Base-by-base conservation (phyloP, 64 coral and sea anemone species). In the Stichodactyla helianthus region DNA sequence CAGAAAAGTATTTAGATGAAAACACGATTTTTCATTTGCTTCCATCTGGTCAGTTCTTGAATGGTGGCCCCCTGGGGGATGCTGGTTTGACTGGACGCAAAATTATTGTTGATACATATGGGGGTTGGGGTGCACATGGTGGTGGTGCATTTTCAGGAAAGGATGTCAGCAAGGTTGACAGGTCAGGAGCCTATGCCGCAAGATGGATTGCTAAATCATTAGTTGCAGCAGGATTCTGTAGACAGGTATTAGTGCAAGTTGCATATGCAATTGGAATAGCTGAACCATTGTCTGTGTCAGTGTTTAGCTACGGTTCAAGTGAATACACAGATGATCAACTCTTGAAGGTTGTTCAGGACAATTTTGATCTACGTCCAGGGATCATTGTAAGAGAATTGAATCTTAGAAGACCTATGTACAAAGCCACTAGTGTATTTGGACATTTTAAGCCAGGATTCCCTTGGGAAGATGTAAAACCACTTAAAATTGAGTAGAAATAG, bases 61-160 rank as follows among this genome's bases (percentile, higher is more conserved):
- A 44, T 53, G 94, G 94, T 31, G 94, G 94, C 12, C 94, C 94
- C 12, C 52, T 89, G 22, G 91, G 79, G 71, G 94, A 97, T 88
- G 94, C 88, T 50, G 94, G 94, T 7, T 84, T 97, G 16, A 97
- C 94, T 65, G 94, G 94, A 5, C 94, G 94, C 14, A 97, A 97
- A 78, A 93, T 97, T 62, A 97, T 97, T 44, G 94, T 97, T 0
- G 94, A 97, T 51, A 97, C 94, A 5, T 97, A 97, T 90, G 94
- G 94, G 23, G 94, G 94, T 5, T 97, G 94, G 94, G 94, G 94
- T 50, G 94, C 94, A 13, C 94, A 97, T 86, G 94, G 94, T 26
- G 94, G 94, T 16, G 94, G 94, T 10, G 94, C 94, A 10, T 97
- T 97, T 67, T 97, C 94, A 52, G 94, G 94, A 7, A 97, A 97